phyloP scores from a whole-genome alignment of 2,888 invertebrate genomes.

The Biston betularia region DNA sequence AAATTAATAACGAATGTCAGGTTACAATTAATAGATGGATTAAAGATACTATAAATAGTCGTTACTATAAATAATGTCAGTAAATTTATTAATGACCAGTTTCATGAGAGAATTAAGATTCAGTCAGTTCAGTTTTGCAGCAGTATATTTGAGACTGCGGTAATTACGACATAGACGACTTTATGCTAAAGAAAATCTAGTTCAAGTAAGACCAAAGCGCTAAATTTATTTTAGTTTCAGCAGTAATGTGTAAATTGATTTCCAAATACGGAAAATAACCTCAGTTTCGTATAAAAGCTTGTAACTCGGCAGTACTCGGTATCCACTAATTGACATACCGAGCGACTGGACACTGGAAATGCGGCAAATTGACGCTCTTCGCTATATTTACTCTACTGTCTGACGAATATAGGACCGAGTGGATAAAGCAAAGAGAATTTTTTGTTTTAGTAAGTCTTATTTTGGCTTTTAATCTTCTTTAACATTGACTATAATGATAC shows the following conservation, averaged over 20 bases:
- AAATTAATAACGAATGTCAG: no score
- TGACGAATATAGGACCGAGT: neutral
- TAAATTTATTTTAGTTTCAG: neutral
- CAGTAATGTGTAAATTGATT: neutral
- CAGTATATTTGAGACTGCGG: no score
- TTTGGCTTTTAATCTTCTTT: neutral
- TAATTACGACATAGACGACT: no score
- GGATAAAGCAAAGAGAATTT: neutral
- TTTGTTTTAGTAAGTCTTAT: neutral
- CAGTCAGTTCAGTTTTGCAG: no score
- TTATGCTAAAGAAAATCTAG: no score
- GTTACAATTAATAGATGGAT: no score
- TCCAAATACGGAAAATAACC: constrained; percentile 1
- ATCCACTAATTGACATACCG: constrained; percentile 15
- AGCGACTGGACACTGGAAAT: constrained; percentile 10
- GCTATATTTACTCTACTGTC: constrained; percentile 1
- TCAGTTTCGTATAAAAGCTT: constrained; percentile 11
- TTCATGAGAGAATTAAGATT: no score
- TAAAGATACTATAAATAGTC: no score
- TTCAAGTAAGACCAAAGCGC: neutral
- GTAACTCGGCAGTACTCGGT: constrained; percentile 7
- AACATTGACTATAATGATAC: no score
- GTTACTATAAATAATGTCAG: no score
- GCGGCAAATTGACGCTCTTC: neutral
- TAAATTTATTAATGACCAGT: no score